These are phyloP conservation scores for Drosophila seguyi DNA, from an alignment of 1,140 invertebrate genomes.

Conservation along the genomic window DNA sequence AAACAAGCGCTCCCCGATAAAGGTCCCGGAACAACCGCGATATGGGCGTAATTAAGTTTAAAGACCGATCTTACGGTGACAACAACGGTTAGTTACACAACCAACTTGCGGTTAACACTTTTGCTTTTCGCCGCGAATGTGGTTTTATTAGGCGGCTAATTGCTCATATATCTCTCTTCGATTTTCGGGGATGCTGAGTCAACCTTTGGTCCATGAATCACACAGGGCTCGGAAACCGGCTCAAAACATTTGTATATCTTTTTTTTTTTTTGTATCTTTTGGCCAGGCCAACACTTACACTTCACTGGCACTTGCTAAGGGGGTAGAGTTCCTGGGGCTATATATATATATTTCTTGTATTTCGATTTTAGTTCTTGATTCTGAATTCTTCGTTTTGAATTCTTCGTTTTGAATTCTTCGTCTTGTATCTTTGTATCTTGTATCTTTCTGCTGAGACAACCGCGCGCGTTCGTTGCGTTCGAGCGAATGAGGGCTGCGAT, in stretches of 20 bases:
- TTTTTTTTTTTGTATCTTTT: neutral
- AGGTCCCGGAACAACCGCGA: constrained; percentile 20
- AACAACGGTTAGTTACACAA: constrained; percentile 45
- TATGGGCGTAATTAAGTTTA: constrained; percentile 42
- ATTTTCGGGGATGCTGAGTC: constrained; percentile 43
- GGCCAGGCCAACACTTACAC: constrained; percentile 47
- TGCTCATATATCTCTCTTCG: constrained; percentile 27
- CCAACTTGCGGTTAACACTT: constrained; percentile 52
- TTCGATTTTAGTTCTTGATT: constrained; percentile 10
- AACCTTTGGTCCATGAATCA: constrained; percentile 54
- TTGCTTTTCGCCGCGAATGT: constrained; percentile 45
- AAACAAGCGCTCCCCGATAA: constrained; percentile 16
- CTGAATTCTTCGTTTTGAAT: constrained; percentile 6
- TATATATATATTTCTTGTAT: neutral
- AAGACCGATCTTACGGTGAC: constrained; percentile 47
- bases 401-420: constrained; percentile 9
- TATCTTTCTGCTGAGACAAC: constrained; percentile 41
- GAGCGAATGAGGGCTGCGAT: constrained; percentile 58
- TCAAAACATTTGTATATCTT: constrained; percentile 7
- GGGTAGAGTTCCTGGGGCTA: constrained; percentile 8
- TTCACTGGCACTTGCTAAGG: constrained; percentile 40
- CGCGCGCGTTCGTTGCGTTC: constrained; percentile 73
- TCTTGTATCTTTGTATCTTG: constrained; percentile 32
- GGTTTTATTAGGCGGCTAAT: constrained; percentile 28
- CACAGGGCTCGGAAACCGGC: constrained; percentile 43